These are phyloP conservation scores for Caenorhabditis angaria DNA, from an alignment of 2,888 invertebrate genomes.

Conservation along the genomic window DNA sequence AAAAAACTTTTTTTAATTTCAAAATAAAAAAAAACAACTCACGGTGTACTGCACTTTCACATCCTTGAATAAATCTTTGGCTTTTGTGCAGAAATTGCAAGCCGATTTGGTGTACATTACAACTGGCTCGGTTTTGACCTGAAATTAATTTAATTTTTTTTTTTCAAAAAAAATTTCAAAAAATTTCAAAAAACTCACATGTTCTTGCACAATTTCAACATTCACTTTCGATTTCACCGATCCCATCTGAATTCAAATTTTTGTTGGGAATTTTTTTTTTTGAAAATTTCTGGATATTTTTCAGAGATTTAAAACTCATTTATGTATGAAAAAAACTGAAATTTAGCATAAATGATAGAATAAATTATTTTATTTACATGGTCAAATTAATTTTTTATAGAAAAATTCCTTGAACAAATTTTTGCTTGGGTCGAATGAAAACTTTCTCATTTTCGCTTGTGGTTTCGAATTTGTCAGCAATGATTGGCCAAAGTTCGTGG, in stretches of 20 bases:
- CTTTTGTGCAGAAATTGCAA: slow-evolving; percentile 53
- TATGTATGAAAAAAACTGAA: not conserved
- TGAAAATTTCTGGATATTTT: not conserved
- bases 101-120: slow-evolving; percentile 49
- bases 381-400: too few species aligned
- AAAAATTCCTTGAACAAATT: too few species aligned
- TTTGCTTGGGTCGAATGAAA: too few species aligned
- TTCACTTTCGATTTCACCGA: slow-evolving; percentile 49
- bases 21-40: not conserved
- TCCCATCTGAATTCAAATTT: slow-evolving; percentile 33
- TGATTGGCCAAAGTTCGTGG: not conserved
- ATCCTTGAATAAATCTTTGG: slow-evolving; percentile 44
- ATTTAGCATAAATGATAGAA: not conserved
- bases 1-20: slow-evolving; percentile 5
- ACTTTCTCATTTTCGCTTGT: too few species aligned
- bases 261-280: not conserved
- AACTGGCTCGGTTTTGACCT: slow-evolving; percentile 47
- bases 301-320: not conserved
- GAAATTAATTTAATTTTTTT: slow-evolving; percentile 5
- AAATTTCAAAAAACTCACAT: slow-evolving; percentile 16
- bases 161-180: not conserved
- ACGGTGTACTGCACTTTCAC: slow-evolving; percentile 39
- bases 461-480: not conserved
- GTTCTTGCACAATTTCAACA: slow-evolving; percentile 41
- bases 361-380: not conserved